Conservation (phyloP, 2,888 invertebrate species). For the Athalia circularis region DNA sequence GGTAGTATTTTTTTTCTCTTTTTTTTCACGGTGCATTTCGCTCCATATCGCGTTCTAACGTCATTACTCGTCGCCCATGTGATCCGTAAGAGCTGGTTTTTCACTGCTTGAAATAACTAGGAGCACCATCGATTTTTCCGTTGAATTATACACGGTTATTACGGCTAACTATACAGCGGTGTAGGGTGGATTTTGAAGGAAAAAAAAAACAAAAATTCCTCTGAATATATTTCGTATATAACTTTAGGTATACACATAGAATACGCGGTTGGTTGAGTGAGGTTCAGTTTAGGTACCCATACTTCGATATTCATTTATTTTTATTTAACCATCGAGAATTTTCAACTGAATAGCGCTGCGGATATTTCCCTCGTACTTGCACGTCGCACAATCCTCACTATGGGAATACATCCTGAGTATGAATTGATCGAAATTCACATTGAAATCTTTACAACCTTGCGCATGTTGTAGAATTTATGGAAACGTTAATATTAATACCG, state of each 20-base stretch:
- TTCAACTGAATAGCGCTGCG: not conserved
- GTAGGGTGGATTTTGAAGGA: conserved; percentile 10
- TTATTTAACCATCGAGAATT: not conserved
- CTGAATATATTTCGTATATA: conserved; percentile 48
- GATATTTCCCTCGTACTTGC: not conserved
- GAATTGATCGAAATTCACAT: not conserved
- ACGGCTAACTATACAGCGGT: not conserved
- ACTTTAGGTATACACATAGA: not conserved
- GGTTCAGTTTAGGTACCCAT: conserved; percentile 15
- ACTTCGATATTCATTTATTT: not conserved
- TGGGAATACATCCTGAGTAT: too few species aligned
- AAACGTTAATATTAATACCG: too few species aligned
- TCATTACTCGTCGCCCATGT: conserved; percentile 7
- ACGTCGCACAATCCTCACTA: not conserved
- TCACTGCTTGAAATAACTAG: conserved; percentile 29
- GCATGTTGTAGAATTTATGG: too few species aligned
- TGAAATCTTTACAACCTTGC: not conserved
- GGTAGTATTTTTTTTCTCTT: not conserved
- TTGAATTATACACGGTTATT: not conserved
- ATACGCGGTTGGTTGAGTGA: conserved; percentile 21
- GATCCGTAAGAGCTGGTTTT: conserved; percentile 3
- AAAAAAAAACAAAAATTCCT: conserved; percentile 29
- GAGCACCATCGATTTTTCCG: conserved; percentile 22
- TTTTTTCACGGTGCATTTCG: not conserved
- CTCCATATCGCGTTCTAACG: conserved; percentile 6